These are phyloP conservation scores for Lota lota DNA, from an alignment of 2,113 vertebrate genomes.

Conservation along the genomic window DNA sequence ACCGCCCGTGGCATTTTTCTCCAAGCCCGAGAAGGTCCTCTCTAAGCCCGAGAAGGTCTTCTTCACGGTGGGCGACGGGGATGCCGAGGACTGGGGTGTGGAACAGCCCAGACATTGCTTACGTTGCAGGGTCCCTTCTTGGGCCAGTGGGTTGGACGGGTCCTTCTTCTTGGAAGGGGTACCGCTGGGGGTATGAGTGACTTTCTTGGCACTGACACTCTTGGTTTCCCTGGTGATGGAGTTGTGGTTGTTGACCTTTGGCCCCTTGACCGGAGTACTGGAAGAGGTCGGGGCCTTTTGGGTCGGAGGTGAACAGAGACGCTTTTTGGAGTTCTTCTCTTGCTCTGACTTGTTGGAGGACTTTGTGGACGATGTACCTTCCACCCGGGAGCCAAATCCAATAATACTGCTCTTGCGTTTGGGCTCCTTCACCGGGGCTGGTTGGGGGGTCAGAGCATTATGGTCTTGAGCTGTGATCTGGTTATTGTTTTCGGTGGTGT, in stretches of 20 bases:
- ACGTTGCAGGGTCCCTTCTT: conserved; percentile 66
- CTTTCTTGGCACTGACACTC: conserved; percentile 69
- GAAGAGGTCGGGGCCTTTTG: conserved; percentile 75
- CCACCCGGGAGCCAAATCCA: conserved; percentile 69
- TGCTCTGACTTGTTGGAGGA: conserved; percentile 75
- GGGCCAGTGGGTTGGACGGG: conserved; percentile 41
- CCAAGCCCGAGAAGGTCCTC: conserved; percentile 57
- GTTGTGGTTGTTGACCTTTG: conserved; percentile 41
- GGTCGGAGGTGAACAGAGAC: conserved; percentile 71
- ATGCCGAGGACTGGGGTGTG: conserved; percentile 68
- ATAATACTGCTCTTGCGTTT: conserved; percentile 70
- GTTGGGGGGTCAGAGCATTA: conserved; percentile 74
- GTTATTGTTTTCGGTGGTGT: conserved; percentile 90
- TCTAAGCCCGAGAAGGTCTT: conserved; percentile 59
- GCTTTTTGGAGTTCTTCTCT: conserved; percentile 81
- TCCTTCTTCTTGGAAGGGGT: conserved; percentile 78
- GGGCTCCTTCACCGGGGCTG: conserved; percentile 83
- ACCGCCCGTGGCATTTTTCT: conserved; percentile 62
- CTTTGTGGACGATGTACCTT: conserved; percentile 67
- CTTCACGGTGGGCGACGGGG: conserved; percentile 75
- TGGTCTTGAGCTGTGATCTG: conserved; percentile 88
- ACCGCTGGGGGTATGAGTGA: conserved; percentile 71
- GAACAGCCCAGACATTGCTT: conserved; percentile 72
- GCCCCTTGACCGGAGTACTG: conserved; percentile 74
- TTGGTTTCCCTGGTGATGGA: conserved; percentile 69